Base-by-base conservation (phyloP, 92 coral and sea anemone genomes). In the Phymanthus crucifer region DNA sequence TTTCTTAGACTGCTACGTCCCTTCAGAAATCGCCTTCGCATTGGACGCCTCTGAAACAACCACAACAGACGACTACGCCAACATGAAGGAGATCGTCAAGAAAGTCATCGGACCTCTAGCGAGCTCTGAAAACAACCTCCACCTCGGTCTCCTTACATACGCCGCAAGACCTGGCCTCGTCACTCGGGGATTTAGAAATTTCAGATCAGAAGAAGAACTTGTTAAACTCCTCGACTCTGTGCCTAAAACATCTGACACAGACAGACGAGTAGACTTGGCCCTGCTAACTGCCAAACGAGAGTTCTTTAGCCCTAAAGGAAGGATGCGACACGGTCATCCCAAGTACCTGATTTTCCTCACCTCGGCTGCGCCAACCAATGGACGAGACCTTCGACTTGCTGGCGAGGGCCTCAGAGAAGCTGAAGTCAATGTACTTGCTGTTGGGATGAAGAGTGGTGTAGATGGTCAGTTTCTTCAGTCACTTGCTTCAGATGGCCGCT, bases 11-110 rank as follows among this genome's bases (percentile, higher is more conserved):
- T 90, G 94, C 40, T 74, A 80, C 46, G 81, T 80, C 13, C 86
- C 94, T 37, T 73, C 89, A 77, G 94, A 90, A 70, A 80, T 90
- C 40, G 89, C 78, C 29, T 79, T 90, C 31, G 94, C 89, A 31
- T 72, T 90, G 31, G 94, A 90, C 43, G 77, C 87, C 50, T 87
- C 94, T 43, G 83, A 58, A 81, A 40, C 85, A 73, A 75, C 74
- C 32, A 81, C 81, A 24, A 23, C 70, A 40, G 70, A 72, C 37
- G 70, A 43, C 75, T 81, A 81, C 47, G 14, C 46, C 43, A 52
- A 75, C 73, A 76, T 86, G 84, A 86, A 86, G 46, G 32, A 21
- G 3, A 74, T 86, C 73, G 83, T 76, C 24, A 86, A 40, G 73
- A 56, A 40, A 8, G 68, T 86, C 46, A 45, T 75, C 11, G 50